Evolutionary conservation across 1,140 invertebrate species (phyloP), one percentile per base, ranked within the genome.

Genomic region (Apis dorsata): DNA sequence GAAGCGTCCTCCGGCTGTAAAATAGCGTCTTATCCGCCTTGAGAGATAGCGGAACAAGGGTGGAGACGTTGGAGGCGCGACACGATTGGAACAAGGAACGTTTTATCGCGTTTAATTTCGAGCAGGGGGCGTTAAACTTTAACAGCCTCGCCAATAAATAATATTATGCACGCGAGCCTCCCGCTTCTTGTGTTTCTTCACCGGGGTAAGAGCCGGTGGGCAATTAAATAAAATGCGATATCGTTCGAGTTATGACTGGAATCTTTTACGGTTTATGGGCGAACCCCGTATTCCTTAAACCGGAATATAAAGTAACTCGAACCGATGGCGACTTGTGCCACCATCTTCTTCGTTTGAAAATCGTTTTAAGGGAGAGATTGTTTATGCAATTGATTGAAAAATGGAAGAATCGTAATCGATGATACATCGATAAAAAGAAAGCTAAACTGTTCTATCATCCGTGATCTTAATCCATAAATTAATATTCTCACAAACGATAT

Each of bases 211-310:
- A 88, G 89, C 90, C 91, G 87, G 89, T 81, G 74, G 90, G 92
- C 93, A 94, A 94, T 94, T 94, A 94, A 94, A 94, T 94, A 94
- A 94, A 94, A 94, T 92, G 93, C 91, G 92, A 93, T 94, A 93
- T 90, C 91, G 92, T 93, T 92, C 92, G 90, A 94, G 93, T 94
- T 94, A 94, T 94, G 93, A 93, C 93, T 91, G 80, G 73, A 93
- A 93, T 93, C 93, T 94, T 93, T 87, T 93, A 94, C 93, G 90
- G 92, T 93, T 94, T 93, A 94, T 91, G 91, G 89, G 90, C 89
- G 44, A 62, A 63, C 86, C 74, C 90, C 91, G 91, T 93, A 92
- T 93, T 94, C 90, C 92, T 94, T 92, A 94, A 93, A 94, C 93
- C 92, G 90, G 87, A 81, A 84, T 87, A 89, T 92, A 93, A 93